These are phyloP conservation scores for Formica selysi DNA, from an alignment of 1,140 invertebrate genomes.

Conservation along the genomic window DNA sequence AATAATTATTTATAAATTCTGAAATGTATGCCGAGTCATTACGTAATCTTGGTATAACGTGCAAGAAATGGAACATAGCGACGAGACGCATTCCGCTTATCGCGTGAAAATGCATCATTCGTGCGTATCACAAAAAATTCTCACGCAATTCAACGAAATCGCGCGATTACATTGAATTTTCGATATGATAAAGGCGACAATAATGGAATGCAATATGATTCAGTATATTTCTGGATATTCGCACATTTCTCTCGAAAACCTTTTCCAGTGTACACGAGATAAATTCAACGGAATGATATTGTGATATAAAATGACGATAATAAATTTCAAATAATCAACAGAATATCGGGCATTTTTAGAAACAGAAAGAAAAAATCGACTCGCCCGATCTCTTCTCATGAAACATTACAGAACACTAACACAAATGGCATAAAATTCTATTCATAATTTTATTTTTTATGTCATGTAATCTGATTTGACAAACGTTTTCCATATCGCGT, in stretches of 20 bases:
- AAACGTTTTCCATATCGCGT: background rate
- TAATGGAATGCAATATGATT: slow-evolving; percentile 26
- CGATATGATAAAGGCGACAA: slow-evolving; percentile 24
- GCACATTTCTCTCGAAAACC: background rate
- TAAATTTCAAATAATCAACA: background rate
- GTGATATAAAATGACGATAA: slow-evolving; percentile 18
- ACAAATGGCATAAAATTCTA: background rate
- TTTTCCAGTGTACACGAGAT: background rate
- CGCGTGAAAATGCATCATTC: slow-evolving; percentile 2
- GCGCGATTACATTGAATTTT: slow-evolving; percentile 1
- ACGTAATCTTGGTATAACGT: slow-evolving; percentile 3
- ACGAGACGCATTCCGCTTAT: background rate
- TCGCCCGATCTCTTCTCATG: background rate
- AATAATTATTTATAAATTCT: background rate
- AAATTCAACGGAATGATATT: background rate
- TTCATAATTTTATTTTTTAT: background rate
- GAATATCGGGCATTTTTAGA: background rate
- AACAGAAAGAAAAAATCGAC: background rate
- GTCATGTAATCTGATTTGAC: background rate
- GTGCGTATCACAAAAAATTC: slow-evolving; percentile 20
- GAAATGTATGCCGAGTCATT: background rate
- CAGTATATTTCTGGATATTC: background rate
- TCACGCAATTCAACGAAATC: slow-evolving; percentile 8
- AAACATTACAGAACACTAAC: background rate
- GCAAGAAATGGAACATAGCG: slow-evolving; percentile 15